Base-by-base conservation (phyloP, 2,888 invertebrate species). In the Iphiclides podalirius region DNA sequence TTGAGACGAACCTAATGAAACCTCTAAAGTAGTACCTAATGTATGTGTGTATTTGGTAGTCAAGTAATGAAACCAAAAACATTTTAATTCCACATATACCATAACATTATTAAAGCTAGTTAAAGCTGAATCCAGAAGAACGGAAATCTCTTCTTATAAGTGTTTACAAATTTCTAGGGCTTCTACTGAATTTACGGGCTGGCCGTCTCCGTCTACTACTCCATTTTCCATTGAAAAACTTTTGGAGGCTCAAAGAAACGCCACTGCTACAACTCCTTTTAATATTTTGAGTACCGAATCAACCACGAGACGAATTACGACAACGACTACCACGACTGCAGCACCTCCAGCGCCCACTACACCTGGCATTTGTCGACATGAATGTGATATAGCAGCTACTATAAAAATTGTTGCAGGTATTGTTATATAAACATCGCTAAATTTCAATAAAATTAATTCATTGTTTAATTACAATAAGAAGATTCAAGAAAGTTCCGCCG, bases 141-240 rank as follows among this genome's bases (percentile, higher is more conserved):
- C n/a, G n/a, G n/a, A n/a, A n/a, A n/a, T n/a, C n/a, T n/a, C n/a
- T n/a, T n/a, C n/a, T n/a, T n/a, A n/a, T n/a, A n/a, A n/a, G n/a
- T n/a, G n/a, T n/a, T 11, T 17, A 7, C 26, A 0, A 28, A 12
- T 13, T 73, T 82, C 33, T 66, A 94, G 95, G 79, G 94, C 93
- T 14, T 95, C 95, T 6, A 96, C 96, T 12, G 96, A 95, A 75
- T 96, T 96, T 64, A 96, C 96, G 9, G 96, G 96, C 11, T 96
- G 96, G 96, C 96, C 96, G 8, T 94, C 95, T 0, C 93, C 95
- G 4, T 94, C 96, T 1, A 96, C 96, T 0, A 96, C 96, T 0
- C 95, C 96, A 0, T 93, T 96, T 60, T 95, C 95, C 0, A 94
- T 95, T 49, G 95, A 96, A 68, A 94, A 95, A 70, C 87, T 95